Percentiles rank a stretch among this genome's conserved stretches.
Conservation (phyloP, 2,797 vertebrate species). For the Onychomys arenicola region DNA sequence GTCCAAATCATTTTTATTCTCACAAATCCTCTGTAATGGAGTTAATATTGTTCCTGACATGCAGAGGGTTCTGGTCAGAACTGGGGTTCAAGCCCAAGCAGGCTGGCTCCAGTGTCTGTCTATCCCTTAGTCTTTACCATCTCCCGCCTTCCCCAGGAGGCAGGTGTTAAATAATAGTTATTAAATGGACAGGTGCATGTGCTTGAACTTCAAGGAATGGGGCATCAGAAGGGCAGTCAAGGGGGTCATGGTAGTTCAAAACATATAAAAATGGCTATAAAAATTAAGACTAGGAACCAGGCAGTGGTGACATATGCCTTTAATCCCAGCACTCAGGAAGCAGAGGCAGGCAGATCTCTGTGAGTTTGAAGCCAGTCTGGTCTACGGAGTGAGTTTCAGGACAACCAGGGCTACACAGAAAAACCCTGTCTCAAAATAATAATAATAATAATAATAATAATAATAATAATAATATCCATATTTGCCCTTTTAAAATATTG, state of each 20-base stretch:
- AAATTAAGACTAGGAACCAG: neutral
- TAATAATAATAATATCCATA: slow-evolving; percentile 5
- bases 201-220: neutral
- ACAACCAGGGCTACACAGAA: neutral
- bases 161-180: neutral
- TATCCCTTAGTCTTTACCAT: neutral
- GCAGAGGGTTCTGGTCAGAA: neutral
- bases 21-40: neutral
- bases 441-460: neutral
- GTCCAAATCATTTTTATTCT: neutral
- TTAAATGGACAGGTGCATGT: neutral
- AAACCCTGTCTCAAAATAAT: neutral
- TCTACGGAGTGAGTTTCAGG: neutral
- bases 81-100: neutral
- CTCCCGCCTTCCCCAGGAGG: neutral
- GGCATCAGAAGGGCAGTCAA: neutral
- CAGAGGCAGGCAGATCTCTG: neutral
- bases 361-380: neutral
- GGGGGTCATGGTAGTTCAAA: neutral
- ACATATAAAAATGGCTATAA: neutral
- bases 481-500: slow-evolving; percentile 50
- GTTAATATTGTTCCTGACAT: neutral
- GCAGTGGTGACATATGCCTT: neutral
- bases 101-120: neutral
- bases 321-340: neutral